Conservation (phyloP, 2,797 vertebrate genomes). For the Sciurus carolinensis region DNA sequence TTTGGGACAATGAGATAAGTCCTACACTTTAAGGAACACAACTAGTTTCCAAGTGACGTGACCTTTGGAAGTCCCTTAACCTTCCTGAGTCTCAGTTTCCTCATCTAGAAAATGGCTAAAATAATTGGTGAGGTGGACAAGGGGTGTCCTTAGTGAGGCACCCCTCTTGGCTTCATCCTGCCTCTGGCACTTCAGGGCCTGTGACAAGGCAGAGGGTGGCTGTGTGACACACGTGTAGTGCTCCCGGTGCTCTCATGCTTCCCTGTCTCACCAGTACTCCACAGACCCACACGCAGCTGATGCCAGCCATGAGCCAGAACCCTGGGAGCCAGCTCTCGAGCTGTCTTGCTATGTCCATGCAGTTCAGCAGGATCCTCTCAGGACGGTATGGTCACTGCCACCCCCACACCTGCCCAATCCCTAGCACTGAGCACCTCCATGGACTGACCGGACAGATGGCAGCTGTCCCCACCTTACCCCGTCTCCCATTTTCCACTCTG, state of each 20-base stretch:
- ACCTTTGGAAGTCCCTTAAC: not conserved
- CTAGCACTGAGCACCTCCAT: not conserved
- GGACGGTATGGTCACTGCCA: not conserved
- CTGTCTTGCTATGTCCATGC: rapidly evolving
- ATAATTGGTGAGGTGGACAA: not conserved
- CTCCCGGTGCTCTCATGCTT: not conserved
- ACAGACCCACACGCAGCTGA: not conserved
- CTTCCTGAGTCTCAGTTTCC: not conserved
- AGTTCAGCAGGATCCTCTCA: not conserved
- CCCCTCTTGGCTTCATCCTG: not conserved
- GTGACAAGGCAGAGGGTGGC: not conserved
- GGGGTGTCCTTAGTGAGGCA: not conserved
- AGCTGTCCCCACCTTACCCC: not conserved
- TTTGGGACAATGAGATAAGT: not conserved
- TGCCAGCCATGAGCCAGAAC: rapidly evolving
- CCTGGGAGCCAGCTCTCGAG: rapidly evolving
- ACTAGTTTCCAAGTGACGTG: not conserved
- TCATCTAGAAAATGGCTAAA: not conserved
- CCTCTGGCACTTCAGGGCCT: not conserved
- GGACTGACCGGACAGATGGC: conserved; percentile 56
- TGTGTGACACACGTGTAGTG: not conserved
- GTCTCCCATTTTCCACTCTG: not conserved
- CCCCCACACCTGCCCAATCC: not conserved
- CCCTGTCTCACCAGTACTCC: not conserved
- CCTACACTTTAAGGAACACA: rapidly evolving